Evolutionary conservation across 2,113 vertebrate species (phyloP), one percentile per base, ranked within the genome.

Genomic region (Bubalus kerabau): DNA sequence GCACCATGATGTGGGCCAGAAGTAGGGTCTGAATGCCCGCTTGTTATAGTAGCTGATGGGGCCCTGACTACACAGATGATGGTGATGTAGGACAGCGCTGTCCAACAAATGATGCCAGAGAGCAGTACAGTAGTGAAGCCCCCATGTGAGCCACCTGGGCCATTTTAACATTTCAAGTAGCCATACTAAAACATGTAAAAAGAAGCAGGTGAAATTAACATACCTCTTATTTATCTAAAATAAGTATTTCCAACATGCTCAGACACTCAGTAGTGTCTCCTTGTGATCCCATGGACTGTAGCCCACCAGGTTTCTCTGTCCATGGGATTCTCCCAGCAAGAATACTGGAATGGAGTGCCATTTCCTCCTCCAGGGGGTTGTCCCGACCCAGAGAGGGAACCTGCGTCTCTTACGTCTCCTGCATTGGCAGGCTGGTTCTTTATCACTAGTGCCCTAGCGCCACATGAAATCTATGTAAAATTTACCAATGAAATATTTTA

Each of bases 401-500:
- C 36, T 74, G 1, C n/a, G 0, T 71, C 67, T 71, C 21, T 74
- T 40, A 40, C 0, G 0, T 76, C 11, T 43, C 71, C 21, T 76
- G 36, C 36, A 76, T 26, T 76, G 71, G 71, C 0, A 1, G 71
- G 11, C 71, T 43, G 71, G 23, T 26, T 76, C 23, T 43, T 76
- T 76, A 26, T 14, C 21, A 76, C 12, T 76, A 76, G 36, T 76
- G 36, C 11, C 36, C 10, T 74, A 40, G 67, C 5, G 1, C 19
- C 19, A 28, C 30, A 2, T 19, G 16, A 62, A 43, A 14, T 13
- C 28, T 19, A 1, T 17, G 24, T 67, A 14, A 43, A 19, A 17
- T 10, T 71, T 30, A 57, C 3, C 3, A 17, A 4, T 1, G 36
- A 57, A 23, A n/a, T 32, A 17, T 2, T 16, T 4, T 6, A 24